These are phyloP conservation scores for Rhimphoctona megacephalus DNA, from an alignment of 2,888 invertebrate genomes.

Conservation along the genomic window DNA sequence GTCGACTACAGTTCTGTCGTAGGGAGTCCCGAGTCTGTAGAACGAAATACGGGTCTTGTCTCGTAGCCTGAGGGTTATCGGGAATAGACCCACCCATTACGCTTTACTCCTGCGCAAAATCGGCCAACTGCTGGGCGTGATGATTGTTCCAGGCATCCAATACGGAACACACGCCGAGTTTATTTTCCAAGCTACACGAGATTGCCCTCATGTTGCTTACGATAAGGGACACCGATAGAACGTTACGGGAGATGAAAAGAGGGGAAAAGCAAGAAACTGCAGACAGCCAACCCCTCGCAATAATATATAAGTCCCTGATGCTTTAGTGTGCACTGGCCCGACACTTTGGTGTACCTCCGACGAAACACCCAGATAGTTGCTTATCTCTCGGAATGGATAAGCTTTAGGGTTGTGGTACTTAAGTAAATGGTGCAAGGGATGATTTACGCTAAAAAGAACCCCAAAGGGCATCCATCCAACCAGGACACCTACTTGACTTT, in stretches of 20 bases:
- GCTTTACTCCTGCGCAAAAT: conserved; percentile 1
- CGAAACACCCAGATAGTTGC: conserved; percentile 10
- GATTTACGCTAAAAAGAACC: conserved; percentile 2
- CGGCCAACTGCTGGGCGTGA: conserved; percentile 11
- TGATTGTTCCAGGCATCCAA: conserved; percentile 8
- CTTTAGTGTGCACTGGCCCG: conserved; percentile 19
- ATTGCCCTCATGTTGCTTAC: conserved; percentile 16
- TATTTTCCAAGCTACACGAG: conserved; percentile 7
- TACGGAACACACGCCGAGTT: not conserved
- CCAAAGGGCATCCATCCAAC: not conserved
- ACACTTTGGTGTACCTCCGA: conserved; percentile 27
- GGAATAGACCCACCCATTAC: not conserved
- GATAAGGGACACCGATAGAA: conserved; percentile 14
- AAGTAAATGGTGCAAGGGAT: conserved; percentile 7
- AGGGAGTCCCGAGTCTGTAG: not conserved
- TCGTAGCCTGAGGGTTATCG: conserved; percentile 24
- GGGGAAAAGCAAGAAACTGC: not conserved
- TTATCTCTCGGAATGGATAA: conserved; percentile 55
- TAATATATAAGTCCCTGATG: conserved; percentile 11
- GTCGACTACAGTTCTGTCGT: not conserved
- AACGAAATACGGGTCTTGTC: conserved; percentile 11
- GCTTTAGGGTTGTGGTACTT: conserved; percentile 25
- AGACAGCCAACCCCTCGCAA: conserved; percentile 11
- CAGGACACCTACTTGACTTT: conserved; percentile 11
- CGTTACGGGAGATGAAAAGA: not conserved